Percentiles rank a stretch among this genome's conserved stretches.
Evolutionary conservation across 1,140 invertebrate species (phyloP).

Genomic region (Stenopsyche tienmushanensis): DNA sequence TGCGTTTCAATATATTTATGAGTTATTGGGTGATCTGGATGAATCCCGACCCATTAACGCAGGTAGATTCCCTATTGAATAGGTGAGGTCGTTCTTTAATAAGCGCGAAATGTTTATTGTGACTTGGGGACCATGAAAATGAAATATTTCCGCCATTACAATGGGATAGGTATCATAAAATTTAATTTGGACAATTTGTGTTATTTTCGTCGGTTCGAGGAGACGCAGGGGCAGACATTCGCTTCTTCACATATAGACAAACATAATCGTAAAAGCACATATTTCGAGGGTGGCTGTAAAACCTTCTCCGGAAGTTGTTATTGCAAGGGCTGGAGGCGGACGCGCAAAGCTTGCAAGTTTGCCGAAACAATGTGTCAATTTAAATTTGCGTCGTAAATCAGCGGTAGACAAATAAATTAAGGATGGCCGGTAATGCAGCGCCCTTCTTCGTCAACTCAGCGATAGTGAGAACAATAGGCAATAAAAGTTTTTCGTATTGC

Average conservation of each 20-base stretch:
- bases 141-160: background rate
- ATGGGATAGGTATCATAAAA: background rate
- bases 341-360: too few relatives aligned
- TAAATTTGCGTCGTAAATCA: too few relatives aligned
- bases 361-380: too few relatives aligned
- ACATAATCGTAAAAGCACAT: background rate
- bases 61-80: background rate
- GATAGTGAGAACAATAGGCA: slow-evolving; percentile 21
- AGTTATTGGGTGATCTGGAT: too few relatives aligned
- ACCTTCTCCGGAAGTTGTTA: too few relatives aligned
- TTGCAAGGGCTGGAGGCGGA: too few relatives aligned
- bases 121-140: background rate
- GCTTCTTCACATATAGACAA: too few relatives aligned
- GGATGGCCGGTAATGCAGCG: slow-evolving; percentile 16
- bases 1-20: too few relatives aligned
- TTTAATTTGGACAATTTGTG: background rate
- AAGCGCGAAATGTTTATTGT: background rate
- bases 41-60: background rate
- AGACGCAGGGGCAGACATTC: too few relatives aligned
- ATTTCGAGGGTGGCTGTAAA: background rate
- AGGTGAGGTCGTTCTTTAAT: background rate
- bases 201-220: too few relatives aligned
- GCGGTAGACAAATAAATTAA: slow-evolving; percentile 3
- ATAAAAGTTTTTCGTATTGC: slow-evolving; percentile 21
- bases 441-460: background rate